These are phyloP conservation scores for Hemithea aestivaria DNA, from an alignment of 2,888 invertebrate genomes.

Conservation along the genomic window DNA sequence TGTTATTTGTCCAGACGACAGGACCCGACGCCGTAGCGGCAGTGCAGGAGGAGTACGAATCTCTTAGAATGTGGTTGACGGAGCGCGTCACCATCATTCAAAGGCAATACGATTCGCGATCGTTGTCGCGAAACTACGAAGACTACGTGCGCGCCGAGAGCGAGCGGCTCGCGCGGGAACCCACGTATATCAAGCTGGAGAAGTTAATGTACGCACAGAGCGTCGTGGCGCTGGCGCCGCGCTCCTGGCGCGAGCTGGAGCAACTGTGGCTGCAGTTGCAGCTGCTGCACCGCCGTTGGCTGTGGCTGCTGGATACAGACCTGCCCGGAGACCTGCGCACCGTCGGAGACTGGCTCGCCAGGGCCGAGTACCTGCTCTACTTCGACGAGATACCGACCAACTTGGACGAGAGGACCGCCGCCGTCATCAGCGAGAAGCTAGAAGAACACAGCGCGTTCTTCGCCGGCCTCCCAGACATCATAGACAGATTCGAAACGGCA, in stretches of 20 bases:
- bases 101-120: constrained; percentile 86
- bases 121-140: constrained; percentile 87
- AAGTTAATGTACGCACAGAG: constrained; percentile 89
- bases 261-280: too few species aligned
- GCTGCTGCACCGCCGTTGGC: too few species aligned
- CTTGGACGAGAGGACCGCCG: constrained; percentile 94
- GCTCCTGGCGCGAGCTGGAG: constrained; percentile 94
- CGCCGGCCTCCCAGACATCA: constrained; percentile 87
- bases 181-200: constrained; percentile 87
- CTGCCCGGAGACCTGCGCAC: constrained; percentile 92
- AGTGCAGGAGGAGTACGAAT: constrained; percentile 89
- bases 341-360: constrained; percentile 93
- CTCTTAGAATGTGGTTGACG: constrained; percentile 89
- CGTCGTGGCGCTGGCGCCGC: constrained; percentile 88
- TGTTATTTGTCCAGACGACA: constrained; percentile 69
- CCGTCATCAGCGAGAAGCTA: constrained; percentile 90
- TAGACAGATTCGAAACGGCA: constrained; percentile 88
- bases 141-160: constrained; percentile 88
- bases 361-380: constrained; percentile 89
- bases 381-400: constrained; percentile 90
- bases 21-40: constrained; percentile 86
- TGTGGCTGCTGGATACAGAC: constrained; percentile 91
- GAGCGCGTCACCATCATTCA: constrained; percentile 88
- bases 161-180: constrained; percentile 86
- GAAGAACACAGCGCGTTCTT: constrained; percentile 95